Evolutionary conservation across 2,888 invertebrate species (phyloP).

Genomic region (Papilio protenor): DNA sequence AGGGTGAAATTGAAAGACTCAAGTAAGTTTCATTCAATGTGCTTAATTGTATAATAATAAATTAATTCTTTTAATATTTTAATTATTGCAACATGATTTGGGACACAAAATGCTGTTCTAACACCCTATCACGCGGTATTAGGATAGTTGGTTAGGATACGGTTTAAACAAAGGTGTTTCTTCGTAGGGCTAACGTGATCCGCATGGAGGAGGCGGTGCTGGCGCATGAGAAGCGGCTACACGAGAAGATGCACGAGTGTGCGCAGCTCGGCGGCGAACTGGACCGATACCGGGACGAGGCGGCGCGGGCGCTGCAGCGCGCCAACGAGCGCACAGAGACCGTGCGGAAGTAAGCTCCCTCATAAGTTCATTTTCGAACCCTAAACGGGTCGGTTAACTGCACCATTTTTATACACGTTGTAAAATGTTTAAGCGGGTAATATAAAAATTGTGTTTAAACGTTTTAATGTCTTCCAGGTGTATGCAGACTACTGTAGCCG

Average conservation of each 20-base stretch:
- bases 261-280: conserved; percentile 86
- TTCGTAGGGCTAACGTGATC: conserved; percentile 72
- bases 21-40: conserved; percentile 60
- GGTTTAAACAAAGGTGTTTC: conserved; percentile 2
- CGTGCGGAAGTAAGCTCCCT: conserved; percentile 78
- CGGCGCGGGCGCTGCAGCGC: conserved; percentile 86
- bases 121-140: no score
- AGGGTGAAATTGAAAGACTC: conserved; percentile 74
- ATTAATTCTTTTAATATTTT: not conserved
- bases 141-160: not conserved
- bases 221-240: conserved; percentile 85
- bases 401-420: not conserved
- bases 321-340: conserved; percentile 88
- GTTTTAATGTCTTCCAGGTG: conserved; percentile 59
- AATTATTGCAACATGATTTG: not conserved
- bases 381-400: not conserved
- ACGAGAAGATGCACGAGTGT: conserved; percentile 88
- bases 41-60: not conserved
- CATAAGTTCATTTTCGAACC: not conserved
- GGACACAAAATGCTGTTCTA: no score
- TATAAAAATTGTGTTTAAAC: not conserved
- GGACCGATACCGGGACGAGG: conserved; percentile 87
- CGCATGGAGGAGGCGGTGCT: conserved; percentile 84
- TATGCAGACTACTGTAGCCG: conserved; percentile 87
- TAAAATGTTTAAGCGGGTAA: not conserved